A percentile compares a stretch with the other conserved stretches of the same genome.
Conservation (phyloP, 2,113 vertebrate genomes). For the Phrynosoma platyrhinos region DNA sequence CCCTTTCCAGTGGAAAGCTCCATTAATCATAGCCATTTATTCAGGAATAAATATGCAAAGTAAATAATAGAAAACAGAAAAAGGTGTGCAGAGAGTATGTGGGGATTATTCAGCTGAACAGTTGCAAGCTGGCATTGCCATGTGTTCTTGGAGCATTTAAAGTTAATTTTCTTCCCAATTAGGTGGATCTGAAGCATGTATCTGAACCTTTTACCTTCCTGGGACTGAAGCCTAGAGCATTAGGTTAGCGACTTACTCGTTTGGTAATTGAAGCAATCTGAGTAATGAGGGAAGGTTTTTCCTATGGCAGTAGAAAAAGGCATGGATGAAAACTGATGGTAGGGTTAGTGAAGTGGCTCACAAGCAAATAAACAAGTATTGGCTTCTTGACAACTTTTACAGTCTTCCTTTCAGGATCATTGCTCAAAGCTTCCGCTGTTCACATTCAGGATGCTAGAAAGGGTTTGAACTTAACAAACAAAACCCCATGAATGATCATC, state of each 20-base stretch:
- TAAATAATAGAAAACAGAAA: constrained; percentile 31
- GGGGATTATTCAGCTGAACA: not conserved
- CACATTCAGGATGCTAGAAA: constrained; percentile 35
- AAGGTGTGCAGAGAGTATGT: constrained; percentile 13
- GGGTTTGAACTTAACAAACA: constrained; percentile 23
- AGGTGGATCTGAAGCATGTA: constrained; percentile 59
- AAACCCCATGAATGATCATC: not conserved
- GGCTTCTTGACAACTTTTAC: constrained; percentile 13
- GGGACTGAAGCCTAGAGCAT: constrained; percentile 53
- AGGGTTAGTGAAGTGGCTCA: constrained; percentile 27
- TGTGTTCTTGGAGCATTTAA: constrained; percentile 48
- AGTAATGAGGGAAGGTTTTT: constrained; percentile 66
- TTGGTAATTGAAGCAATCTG: constrained; percentile 73
- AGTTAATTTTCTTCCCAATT: constrained; percentile 72
- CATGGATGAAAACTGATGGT: constrained; percentile 49
- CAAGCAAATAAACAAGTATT: constrained; percentile 22
- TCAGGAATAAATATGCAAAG: constrained; percentile 41
- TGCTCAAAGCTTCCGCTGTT: constrained; percentile 48
- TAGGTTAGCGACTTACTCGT: constrained; percentile 38
- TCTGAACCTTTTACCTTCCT: constrained; percentile 65
- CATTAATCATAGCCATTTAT: constrained; percentile 50
- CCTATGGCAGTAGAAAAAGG: constrained; percentile 22
- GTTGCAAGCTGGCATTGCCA: constrained; percentile 34
- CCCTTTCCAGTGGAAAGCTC: constrained; percentile 15
- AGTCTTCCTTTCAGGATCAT: not conserved